These are phyloP conservation scores for Beroe ovata DNA, from an alignment of 37 sponge, comb jelly and placozoan species.

Conservation along the genomic window DNA sequence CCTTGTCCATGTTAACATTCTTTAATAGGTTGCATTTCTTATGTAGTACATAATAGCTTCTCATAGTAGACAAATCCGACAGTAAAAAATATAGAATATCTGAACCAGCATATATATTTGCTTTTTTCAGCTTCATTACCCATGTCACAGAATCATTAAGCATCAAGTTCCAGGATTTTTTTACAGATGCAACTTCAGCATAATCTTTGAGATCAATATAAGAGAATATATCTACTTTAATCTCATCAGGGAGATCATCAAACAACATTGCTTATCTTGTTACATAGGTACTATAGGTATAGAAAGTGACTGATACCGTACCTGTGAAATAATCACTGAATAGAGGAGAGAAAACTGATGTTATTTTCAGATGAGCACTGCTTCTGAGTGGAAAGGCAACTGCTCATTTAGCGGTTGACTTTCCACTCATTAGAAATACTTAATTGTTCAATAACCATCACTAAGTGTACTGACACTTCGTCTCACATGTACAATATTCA, in stretches of 20 bases:
- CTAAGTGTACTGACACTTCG: too few relatives aligned
- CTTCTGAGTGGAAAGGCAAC: too few relatives aligned
- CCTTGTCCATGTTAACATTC: constrained; percentile 44
- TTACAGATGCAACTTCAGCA: not conserved
- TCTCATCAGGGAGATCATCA: constrained; percentile 31
- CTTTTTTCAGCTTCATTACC: not conserved
- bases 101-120: not conserved
- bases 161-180: not conserved
- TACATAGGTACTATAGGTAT: too few relatives aligned
- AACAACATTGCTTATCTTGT: too few relatives aligned
- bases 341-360: too few relatives aligned
- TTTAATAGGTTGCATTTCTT: constrained; percentile 1
- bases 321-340: too few relatives aligned
- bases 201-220: constrained; percentile 5
- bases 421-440: too few relatives aligned
- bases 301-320: too few relatives aligned
- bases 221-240: not conserved
- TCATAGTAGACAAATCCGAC: not conserved
- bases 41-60: not conserved
- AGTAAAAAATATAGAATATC: constrained; percentile 1
- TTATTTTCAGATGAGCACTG: too few relatives aligned
- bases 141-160: not conserved
- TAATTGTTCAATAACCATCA: too few relatives aligned
- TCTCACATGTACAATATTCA: too few relatives aligned
- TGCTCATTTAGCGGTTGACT: too few relatives aligned